Base-by-base conservation (phyloP, 1,140 invertebrate genomes). In the Heterodera carotae region DNA sequence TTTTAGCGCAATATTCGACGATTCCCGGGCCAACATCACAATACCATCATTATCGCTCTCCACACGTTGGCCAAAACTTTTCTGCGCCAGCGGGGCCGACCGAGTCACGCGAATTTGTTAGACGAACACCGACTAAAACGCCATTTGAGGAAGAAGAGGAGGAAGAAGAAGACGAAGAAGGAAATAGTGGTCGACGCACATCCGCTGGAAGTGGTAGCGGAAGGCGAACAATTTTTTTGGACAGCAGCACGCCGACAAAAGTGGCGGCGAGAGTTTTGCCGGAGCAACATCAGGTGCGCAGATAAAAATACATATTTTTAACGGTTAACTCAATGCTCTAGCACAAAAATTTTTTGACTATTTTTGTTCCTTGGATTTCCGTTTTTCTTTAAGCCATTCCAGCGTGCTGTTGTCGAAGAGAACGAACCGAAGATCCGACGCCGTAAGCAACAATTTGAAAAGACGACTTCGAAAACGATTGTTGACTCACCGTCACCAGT, bases 111-210 rank as follows among this genome's bases (percentile, higher is more conserved):
- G 33, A 2, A 3, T 71, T 71, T 39, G n/a, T 56, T 31, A 31
- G 34, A 53, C 10, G 43, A 39, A n/a, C 69, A 10, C 18, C 48
- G 18, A 31, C 69, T 25, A 71, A 71, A 48, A 71, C 27, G n/a
- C 22, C 36, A 18, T 48, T 33, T 48, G 48, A 48, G 6, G 48
- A 56, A 31, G 69, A 71, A n/a, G 69, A 71, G 36, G 69, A 71
- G 39, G 69, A 71, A 33, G 69, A 71, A 10, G 69, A 71, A 43
- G 59, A 56, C 18, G 39, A 53, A 25, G 36, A 25, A 10, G 22
- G 31, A 29, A 33, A 22, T 15, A 69, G 27, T 18, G 25, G 25
- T 2, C 29, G 12, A 34, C 43, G 43, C 67, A 43, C 27, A 70
- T 22, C 10, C 18, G 48, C 22, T 43, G 48, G 4, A 10, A 43